Evolutionary conservation across 2,888 invertebrate species (phyloP).

Genomic region (Dynastes maya): DNA sequence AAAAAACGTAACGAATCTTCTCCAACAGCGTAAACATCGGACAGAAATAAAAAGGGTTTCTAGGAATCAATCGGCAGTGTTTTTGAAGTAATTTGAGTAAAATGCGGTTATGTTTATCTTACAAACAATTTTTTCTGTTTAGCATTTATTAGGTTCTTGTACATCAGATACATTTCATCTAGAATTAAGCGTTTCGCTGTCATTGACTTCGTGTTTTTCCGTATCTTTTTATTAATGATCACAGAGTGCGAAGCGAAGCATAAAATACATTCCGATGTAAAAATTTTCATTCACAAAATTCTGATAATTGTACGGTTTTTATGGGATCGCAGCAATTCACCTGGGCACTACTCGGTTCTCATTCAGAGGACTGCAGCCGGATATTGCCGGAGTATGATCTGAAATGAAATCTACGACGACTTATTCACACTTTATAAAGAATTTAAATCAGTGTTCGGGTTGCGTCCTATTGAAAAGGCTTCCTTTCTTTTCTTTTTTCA

Average conservation of each 20-base stretch:
- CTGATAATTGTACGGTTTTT: conserved; percentile 51
- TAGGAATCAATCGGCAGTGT: background rate
- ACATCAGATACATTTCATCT: no score
- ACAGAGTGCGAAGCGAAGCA: conserved; percentile 49
- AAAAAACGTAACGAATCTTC: background rate
- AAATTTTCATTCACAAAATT: conserved; percentile 50
- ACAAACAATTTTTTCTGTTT: conserved; percentile 1
- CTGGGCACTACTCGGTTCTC: conserved; percentile 24
- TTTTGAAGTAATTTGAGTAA: background rate
- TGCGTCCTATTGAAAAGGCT: conserved; percentile 37
- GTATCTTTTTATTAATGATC: conserved; percentile 41
- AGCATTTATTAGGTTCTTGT: no score
- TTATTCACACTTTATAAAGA: conserved; percentile 47
- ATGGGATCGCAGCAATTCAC: conserved; percentile 32
- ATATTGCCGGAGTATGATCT: conserved; percentile 43
- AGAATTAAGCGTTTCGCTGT: conserved; percentile 30
- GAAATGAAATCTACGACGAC: conserved; percentile 43
- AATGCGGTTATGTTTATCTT: conserved; percentile 15
- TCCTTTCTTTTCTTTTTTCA: conserved; percentile 19
- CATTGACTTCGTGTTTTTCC: conserved; percentile 38
- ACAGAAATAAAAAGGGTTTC: background rate
- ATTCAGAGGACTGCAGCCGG: conserved; percentile 43
- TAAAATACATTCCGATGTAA: conserved; percentile 49
- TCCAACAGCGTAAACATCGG: background rate
- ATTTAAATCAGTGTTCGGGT: conserved; percentile 42